These are phyloP conservation scores for Unio delphinus DNA, from an alignment of 2,888 invertebrate species.

Conservation along the genomic window DNA sequence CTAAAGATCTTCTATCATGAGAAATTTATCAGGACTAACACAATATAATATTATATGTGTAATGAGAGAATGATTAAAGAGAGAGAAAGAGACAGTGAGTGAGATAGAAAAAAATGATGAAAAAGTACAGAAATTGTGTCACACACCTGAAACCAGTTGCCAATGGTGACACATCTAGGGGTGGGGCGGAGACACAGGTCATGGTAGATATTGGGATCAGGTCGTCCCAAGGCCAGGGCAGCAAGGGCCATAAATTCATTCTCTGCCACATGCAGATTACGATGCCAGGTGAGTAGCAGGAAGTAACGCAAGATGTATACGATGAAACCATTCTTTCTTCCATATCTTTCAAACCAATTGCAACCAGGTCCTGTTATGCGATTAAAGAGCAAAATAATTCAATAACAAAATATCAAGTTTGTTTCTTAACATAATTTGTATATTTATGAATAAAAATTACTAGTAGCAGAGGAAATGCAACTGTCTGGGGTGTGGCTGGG, in stretches of 20 bases:
- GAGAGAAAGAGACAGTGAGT: background rate
- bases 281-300: conserved; percentile 58
- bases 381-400: conserved; percentile 11
- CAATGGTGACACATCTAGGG: conserved; percentile 61
- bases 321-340: conserved; percentile 61
- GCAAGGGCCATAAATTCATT: conserved; percentile 61
- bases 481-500: too few relatives aligned
- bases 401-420: conserved; percentile 2
- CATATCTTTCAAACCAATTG: conserved; percentile 63
- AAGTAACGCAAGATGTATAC: conserved; percentile 64
- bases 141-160: conserved; percentile 65
- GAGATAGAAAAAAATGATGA: background rate
- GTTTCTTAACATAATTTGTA: too few relatives aligned
- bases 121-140: background rate
- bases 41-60: too few relatives aligned
- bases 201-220: conserved; percentile 49
- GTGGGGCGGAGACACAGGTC: conserved; percentile 50
- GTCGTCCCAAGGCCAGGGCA: conserved; percentile 49
- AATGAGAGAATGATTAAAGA: too few relatives aligned
- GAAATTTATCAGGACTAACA: too few relatives aligned
- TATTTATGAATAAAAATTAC: too few relatives aligned
- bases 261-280: conserved; percentile 52
- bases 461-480: too few relatives aligned
- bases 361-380: conserved; percentile 33
- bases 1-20: too few relatives aligned